Evolutionary conservation across 1,140 invertebrate genomes (phyloP).

Genomic region (Tetragonula clypearis): DNA sequence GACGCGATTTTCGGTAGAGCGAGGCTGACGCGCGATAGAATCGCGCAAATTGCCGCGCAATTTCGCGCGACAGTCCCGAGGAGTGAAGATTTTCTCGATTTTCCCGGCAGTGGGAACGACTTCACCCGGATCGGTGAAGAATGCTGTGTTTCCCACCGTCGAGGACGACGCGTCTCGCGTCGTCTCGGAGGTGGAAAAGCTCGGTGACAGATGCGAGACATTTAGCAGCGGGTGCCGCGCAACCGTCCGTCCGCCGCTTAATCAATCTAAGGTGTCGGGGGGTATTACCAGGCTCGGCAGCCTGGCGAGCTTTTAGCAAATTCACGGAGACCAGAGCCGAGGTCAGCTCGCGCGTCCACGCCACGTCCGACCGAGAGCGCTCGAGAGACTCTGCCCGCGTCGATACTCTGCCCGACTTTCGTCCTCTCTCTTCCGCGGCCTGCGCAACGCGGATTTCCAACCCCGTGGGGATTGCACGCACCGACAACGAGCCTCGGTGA

Average conservation of each 20-base stretch:
- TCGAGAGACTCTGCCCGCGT: background rate
- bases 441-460: too few relatives aligned
- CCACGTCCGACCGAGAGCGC: background rate
- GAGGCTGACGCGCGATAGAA: background rate
- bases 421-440: background rate
- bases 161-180: background rate
- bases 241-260: slow-evolving; percentile 65
- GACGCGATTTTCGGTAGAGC: background rate
- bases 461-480: background rate
- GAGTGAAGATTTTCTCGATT: slow-evolving; percentile 42
- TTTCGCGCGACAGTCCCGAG: background rate
- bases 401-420: slow-evolving; percentile 2
- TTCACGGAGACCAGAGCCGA: slow-evolving; percentile 7
- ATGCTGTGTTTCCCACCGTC: slow-evolving; percentile 3
- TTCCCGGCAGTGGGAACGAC: slow-evolving; percentile 15
- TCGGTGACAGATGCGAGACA: slow-evolving; percentile 76
- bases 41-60: background rate
- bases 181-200: slow-evolving; percentile 66
- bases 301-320: slow-evolving; percentile 52
- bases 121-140: slow-evolving; percentile 38
- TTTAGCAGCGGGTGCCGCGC: slow-evolving; percentile 70
- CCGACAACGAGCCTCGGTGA: background rate
- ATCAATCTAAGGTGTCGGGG: slow-evolving; percentile 74
- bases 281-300: slow-evolving; percentile 50
- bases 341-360: background rate